Percentiles rank a stretch among this genome's conserved stretches.
These are phyloP conservation scores for Oreortyx pictus DNA, from an alignment of 2,797 vertebrate species.

Conservation along the genomic window DNA sequence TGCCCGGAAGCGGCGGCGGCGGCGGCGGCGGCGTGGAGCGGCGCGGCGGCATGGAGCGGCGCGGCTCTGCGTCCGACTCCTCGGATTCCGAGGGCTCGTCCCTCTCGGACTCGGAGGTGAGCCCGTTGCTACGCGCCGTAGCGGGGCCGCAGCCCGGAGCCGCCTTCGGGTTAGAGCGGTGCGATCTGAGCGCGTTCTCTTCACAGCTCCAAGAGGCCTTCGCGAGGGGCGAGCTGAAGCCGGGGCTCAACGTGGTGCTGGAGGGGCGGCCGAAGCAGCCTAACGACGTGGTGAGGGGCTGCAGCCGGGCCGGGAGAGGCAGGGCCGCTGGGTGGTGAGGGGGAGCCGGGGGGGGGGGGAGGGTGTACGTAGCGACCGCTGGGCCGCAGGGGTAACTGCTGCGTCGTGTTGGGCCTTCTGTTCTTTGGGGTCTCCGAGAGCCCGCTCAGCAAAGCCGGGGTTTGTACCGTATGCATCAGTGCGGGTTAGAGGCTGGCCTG, in stretches of 20 bases:
- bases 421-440: neutral
- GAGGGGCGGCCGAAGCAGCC: slow-evolving; percentile 79
- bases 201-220: slow-evolving; percentile 93
- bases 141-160: neutral
- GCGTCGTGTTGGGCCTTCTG: neutral
- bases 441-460: neutral
- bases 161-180: neutral
- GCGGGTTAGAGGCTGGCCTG: no score
- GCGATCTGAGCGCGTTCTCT: neutral
- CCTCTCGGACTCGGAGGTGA: slow-evolving; percentile 78
- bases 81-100: slow-evolving; percentile 69
- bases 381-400: neutral
- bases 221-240: slow-evolving; percentile 86
- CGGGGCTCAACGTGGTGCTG: slow-evolving; percentile 89
- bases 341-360: no score
- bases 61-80: fast-evolving
- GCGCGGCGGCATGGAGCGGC: neutral
- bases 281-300: slow-evolving; percentile 88
- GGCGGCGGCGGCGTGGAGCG: fast-evolving
- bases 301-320: neutral
- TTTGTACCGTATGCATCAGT: no score
- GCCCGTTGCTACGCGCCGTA: neutral
- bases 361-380: neutral
- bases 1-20: neutral
- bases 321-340: neutral